Evolutionary conservation across 2,113 vertebrate genomes (phyloP), one percentile per base, ranked within the genome.

Genomic region (Salvelinus alpinus): DNA sequence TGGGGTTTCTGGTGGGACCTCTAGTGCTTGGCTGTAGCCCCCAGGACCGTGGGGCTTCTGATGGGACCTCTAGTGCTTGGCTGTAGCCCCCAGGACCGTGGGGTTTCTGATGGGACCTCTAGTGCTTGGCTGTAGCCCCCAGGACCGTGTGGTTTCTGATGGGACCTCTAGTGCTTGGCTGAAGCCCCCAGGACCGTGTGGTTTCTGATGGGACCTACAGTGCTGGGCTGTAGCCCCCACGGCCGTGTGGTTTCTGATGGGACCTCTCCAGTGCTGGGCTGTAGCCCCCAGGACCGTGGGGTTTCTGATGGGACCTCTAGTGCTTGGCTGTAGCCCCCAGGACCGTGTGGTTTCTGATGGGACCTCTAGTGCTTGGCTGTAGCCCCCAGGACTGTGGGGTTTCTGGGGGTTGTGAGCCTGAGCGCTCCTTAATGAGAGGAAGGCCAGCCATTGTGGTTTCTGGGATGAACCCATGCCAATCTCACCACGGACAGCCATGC

Each of bases 391-490:
- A 7, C 66, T 4, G 1, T 18, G 31, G 31, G 31, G 29, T 38
- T 13, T 82, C 84, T 79, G 74, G 87, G 88, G 83, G 84, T 84
- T 86, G 82, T 60, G 74, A 6, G 72, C 87, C 85, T 85, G 88
- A 84, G 83, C 79, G 84, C 84, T 48, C 47, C 85, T 88, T 92
- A 93, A 92, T 92, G 91, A 92, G 91, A 89, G 88, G 91, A 89
- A 88, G 87, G 90, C 91, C 90, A 91, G 88, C 89, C 89, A 86
- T 92, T 92, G 89, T 88, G 91, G 90, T 89, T 87, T 91, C 85
- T 87, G 88, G 88, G 89, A 83, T 54, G 75, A 91, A 85, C 88
- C 88, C 88, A 91, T 90, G 89, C 92, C 91, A 86, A 87, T 90
- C 90, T 88, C 76, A 88, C 93, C 92, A 88, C 92, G 92, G 87